These are phyloP conservation scores for Leucozona laternaria DNA, from an alignment of 2,888 invertebrate species.

Conservation along the genomic window DNA sequence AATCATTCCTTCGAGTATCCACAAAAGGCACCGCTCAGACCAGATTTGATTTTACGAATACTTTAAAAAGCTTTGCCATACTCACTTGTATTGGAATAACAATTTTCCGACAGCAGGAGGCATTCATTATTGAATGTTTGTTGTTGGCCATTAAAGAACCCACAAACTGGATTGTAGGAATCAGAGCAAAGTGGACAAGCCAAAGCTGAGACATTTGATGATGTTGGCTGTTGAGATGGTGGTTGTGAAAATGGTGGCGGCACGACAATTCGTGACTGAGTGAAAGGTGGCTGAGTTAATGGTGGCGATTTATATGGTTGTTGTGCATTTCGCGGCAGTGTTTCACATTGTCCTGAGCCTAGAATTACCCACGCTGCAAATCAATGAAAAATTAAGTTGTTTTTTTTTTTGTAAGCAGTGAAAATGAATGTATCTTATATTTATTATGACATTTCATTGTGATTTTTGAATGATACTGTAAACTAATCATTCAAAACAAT, in stretches of 20 bases:
- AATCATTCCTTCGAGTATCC: background rate
- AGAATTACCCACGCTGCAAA: constrained; percentile 41
- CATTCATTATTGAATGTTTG: constrained; percentile 63
- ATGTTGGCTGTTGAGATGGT: background rate
- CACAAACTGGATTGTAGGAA: constrained; percentile 57
- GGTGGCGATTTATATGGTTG: background rate
- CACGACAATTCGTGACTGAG: background rate
- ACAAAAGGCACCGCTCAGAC: too few relatives aligned
- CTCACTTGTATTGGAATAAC: constrained; percentile 55
- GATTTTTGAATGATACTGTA: too few relatives aligned
- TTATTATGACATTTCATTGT: too few relatives aligned
- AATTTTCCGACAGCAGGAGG: constrained; percentile 51
- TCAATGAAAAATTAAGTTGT: constrained; percentile 50
- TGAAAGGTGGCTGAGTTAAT: background rate
- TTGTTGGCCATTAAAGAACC: constrained; percentile 41
- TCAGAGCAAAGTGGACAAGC: constrained; percentile 52
- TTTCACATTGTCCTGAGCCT: constrained; percentile 25
- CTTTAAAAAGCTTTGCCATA: background rate
- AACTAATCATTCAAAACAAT: too few relatives aligned
- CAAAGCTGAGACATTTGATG: background rate
- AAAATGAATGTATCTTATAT: too few relatives aligned
- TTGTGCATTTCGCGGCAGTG: background rate
- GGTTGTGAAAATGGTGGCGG: background rate
- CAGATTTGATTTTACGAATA: background rate
- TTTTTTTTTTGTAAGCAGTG: too few relatives aligned